Percentiles rank a stretch among this genome's conserved stretches.
Evolutionary conservation across 2,888 invertebrate species (phyloP).

Genomic region (Pseudococcus viburni): DNA sequence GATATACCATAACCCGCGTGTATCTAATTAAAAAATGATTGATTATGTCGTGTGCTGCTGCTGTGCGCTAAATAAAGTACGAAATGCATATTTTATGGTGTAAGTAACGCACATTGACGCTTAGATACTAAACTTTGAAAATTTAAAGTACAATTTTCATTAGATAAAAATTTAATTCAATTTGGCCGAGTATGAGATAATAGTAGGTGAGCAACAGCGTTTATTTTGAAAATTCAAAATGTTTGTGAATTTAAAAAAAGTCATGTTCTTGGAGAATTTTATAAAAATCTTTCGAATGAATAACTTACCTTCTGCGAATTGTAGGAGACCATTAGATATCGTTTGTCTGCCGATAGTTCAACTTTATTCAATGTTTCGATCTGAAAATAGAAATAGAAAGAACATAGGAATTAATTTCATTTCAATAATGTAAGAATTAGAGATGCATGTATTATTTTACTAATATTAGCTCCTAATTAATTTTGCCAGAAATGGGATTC

Average conservation of each 20-base stretch:
- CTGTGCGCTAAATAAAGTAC: not conserved
- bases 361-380: conserved; percentile 29
- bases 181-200: not conserved
- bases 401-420: not conserved
- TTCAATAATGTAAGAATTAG: not conserved
- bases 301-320: conserved; percentile 77
- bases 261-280: too few species aligned
- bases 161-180: not conserved
- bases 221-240: too few species aligned
- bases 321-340: conserved; percentile 77
- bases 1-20: not conserved
- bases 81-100: not conserved
- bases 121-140: not conserved
- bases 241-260: not conserved
- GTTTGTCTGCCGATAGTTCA: conserved; percentile 77
- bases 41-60: not conserved
- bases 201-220: not conserved
- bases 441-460: not conserved
- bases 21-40: conserved; percentile 26
- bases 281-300: not conserved
- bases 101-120: not conserved
- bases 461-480: too few species aligned
- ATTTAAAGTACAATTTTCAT: not conserved
- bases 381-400: conserved; percentile 24
- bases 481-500: too few species aligned